Conservation (phyloP, 2,113 vertebrate genomes). For the Phasianus colchicus region DNA sequence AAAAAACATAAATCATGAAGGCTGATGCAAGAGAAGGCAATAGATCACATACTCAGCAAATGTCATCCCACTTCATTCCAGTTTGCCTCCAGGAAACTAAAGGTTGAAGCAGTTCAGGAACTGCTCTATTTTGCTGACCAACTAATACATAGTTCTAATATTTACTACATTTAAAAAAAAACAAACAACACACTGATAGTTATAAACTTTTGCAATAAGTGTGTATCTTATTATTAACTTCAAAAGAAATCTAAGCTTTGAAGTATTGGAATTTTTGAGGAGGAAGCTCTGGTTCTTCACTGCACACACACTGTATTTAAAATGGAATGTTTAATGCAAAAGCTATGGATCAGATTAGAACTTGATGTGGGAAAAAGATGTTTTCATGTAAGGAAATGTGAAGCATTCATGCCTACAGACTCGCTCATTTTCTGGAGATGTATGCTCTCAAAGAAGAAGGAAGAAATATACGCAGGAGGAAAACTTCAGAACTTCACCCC, state of each 20-base stretch:
- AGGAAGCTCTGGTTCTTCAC: neutral
- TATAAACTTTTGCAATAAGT: neutral
- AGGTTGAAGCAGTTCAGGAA: neutral
- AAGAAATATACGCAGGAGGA: fast-evolving
- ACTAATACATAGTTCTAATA: neutral
- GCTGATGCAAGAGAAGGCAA: neutral
- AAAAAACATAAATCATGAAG: neutral
- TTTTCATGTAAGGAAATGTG: neutral
- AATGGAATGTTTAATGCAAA: neutral
- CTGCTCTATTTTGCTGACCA: neutral
- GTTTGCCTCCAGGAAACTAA: neutral
- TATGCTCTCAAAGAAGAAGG: neutral
- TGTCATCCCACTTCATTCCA: neutral
- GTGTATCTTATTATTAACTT: neutral
- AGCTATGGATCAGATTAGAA: neutral
- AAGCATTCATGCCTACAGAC: neutral
- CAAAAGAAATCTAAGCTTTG: neutral
- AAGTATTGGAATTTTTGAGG: neutral
- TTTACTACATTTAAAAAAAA: neutral
- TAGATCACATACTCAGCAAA: neutral
- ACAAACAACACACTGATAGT: neutral
- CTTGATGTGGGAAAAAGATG: fast-evolving
- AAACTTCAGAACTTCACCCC: neutral
- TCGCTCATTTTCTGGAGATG: neutral
- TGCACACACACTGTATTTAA: neutral